A percentile compares a stretch with the other conserved stretches of the same genome.
phyloP scores from a whole-genome alignment of 2,797 vertebrate genomes.

The Lateolabrax maculatus region DNA sequence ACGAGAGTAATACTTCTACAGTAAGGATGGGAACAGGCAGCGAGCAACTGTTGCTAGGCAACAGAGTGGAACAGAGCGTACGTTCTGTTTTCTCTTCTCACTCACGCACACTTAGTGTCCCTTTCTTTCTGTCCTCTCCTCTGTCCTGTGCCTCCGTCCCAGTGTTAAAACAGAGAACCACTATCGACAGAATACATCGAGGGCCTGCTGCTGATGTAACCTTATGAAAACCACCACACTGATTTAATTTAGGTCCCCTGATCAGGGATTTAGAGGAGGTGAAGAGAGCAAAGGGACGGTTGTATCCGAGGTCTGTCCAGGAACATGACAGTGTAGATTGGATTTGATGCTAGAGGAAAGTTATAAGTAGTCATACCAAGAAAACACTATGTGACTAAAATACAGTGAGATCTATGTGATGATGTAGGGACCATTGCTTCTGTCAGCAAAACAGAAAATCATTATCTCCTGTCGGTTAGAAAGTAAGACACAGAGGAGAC shows the following conservation, averaged over 20 bases:
- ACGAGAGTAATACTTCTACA: conserved; percentile 62
- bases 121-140: conserved; percentile 65
- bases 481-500: background rate
- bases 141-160: conserved; percentile 48
- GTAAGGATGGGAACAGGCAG: conserved; percentile 64
- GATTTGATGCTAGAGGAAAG: conserved; percentile 26
- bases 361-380: background rate
- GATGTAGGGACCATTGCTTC: conserved; percentile 2
- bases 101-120: conserved; percentile 66
- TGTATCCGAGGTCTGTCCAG: background rate
- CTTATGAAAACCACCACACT: conserved; percentile 71
- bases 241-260: conserved; percentile 64
- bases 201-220: conserved; percentile 75
- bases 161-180: conserved; percentile 38
- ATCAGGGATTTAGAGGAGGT: conserved; percentile 70
- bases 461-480: background rate
- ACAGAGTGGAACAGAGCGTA: conserved; percentile 81
- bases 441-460: conserved; percentile 21
- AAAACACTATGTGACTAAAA: background rate
- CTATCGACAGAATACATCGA: conserved; percentile 51
- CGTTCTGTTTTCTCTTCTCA: conserved; percentile 66
- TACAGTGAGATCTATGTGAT: background rate
- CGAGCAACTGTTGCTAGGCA: conserved; percentile 84
- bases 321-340: conserved; percentile 23
- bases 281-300: conserved; percentile 47